Conservation (phyloP, 2,113 vertebrate genomes). For the Astatotilapia flaviijosephi region DNA sequence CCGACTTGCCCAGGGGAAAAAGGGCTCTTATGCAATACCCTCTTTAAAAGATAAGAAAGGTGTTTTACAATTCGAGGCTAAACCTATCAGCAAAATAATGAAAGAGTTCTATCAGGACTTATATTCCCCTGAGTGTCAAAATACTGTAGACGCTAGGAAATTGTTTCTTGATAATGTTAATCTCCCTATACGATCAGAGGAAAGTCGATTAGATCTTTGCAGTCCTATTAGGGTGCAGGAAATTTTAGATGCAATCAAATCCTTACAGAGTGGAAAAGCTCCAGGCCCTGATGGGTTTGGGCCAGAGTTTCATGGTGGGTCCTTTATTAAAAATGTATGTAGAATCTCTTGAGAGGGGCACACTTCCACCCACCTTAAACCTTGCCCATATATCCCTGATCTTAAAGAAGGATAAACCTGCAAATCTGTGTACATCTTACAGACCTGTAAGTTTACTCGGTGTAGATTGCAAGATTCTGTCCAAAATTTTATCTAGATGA, state of each 20-base stretch:
- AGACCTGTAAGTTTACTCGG: rapidly evolving
- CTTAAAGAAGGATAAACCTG: not conserved
- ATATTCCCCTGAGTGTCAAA: no score
- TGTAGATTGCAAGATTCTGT: not conserved
- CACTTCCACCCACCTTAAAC: not conserved
- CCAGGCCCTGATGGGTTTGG: not conserved
- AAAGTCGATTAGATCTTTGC: no score
- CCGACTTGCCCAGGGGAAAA: no score
- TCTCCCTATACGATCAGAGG: rapidly evolving
- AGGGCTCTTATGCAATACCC: no score
- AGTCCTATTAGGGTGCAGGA: rapidly evolving
- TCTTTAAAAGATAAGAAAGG: no score
- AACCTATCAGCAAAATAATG: no score
- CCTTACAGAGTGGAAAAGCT: not conserved
- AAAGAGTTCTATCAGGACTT: no score
- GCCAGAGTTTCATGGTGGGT: not conserved
- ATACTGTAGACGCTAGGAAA: rapidly evolving
- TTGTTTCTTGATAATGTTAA: no score
- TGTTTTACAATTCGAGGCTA: no score
- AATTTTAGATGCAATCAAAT: rapidly evolving
- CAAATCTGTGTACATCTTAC: rapidly evolving
- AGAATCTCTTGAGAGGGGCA: not conserved
- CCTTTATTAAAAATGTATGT: not conserved
- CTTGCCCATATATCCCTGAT: not conserved
- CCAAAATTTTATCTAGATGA: no score